Conservation (phyloP, 2,113 vertebrate genomes). For the Microcebus griseorufus region DNA sequence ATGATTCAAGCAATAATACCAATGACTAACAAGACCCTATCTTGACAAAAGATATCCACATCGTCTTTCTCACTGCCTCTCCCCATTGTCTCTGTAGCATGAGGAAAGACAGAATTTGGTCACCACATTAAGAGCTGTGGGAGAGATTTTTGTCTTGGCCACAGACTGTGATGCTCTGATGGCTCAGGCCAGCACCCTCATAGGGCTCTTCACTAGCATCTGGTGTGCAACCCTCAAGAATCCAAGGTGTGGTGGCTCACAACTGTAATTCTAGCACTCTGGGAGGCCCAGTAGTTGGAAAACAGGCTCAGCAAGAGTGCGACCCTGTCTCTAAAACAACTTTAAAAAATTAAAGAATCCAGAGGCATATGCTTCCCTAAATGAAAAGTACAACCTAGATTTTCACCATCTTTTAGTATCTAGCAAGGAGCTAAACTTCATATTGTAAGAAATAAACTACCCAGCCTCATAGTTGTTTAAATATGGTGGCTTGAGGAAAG, state of each 20-base stretch:
- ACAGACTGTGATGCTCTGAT: conserved; percentile 39
- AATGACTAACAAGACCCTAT: conserved; percentile 74
- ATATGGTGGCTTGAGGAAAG: neutral
- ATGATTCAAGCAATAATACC: too few relatives aligned
- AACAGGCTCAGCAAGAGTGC: too few relatives aligned
- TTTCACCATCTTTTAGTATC: neutral
- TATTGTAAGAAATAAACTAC: neutral
- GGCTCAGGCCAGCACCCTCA: neutral
- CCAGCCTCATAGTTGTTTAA: neutral
- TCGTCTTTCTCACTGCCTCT: conserved; percentile 34
- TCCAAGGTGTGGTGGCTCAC: neutral
- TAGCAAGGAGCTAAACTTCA: neutral
- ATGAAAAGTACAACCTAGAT: neutral
- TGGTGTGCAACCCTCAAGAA: neutral
- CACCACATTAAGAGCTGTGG: neutral
- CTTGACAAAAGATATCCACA: conserved; percentile 76
- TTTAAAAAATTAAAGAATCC: neutral
- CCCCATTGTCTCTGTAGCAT: too few relatives aligned
- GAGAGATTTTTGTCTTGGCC: neutral
- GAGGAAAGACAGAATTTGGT: neutral
- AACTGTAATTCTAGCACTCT: too few relatives aligned
- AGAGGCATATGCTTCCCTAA: neutral
- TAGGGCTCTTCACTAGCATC: neutral
- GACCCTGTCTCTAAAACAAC: too few relatives aligned
- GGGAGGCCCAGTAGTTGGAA: too few relatives aligned